Conservation (phyloP, 2,888 invertebrate genomes). For the Cephus spinipes region DNA sequence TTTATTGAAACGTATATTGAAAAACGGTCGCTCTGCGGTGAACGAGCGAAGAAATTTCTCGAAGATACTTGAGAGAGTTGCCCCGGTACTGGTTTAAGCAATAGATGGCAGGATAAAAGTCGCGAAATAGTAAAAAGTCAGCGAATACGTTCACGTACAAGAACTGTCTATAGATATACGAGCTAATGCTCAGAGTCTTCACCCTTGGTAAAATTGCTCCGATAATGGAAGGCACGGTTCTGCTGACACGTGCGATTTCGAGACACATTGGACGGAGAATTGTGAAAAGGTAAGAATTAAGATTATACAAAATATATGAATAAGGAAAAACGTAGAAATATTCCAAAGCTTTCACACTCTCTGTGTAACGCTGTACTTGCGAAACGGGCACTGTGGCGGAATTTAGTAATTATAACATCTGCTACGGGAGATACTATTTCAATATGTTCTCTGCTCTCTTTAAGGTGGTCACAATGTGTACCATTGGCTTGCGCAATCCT, state of each 20-base stretch:
- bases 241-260: background rate
- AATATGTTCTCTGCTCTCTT: background rate
- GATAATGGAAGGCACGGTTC: background rate
- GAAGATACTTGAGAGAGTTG: background rate
- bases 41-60: background rate
- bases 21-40: background rate
- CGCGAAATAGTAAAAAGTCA: background rate
- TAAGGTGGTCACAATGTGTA: background rate
- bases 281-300: background rate
- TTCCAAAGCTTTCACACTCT: background rate
- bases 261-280: background rate
- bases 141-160: background rate
- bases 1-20: background rate
- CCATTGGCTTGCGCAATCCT: background rate
- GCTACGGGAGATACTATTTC: background rate
- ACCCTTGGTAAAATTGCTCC: background rate
- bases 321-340: background rate
- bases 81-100: background rate
- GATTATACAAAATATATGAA: background rate
- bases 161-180: background rate
- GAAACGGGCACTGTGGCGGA: background rate
- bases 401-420: background rate
- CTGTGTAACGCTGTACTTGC: background rate
- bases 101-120: background rate
- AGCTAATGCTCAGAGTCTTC: background rate